phyloP scores from a whole-genome alignment of 2,797 vertebrate species.

The Argya squamiceps region DNA sequence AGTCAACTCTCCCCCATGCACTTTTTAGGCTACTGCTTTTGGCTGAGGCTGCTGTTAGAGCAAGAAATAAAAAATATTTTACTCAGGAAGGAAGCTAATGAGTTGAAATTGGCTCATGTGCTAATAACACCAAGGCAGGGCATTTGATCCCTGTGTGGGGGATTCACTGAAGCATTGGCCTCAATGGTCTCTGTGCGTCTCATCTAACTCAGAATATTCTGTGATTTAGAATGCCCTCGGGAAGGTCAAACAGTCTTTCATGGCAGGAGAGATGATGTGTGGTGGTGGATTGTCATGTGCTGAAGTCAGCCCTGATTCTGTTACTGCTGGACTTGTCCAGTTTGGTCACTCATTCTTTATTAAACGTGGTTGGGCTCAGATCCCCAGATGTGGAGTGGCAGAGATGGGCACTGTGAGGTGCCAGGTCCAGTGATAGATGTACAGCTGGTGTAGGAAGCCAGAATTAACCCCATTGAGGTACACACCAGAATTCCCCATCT shows the following conservation, averaged over 20 bases:
- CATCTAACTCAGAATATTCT: too few relatives aligned
- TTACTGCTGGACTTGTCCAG: too few relatives aligned
- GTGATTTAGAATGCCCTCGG: not conserved
- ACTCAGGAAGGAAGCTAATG: conserved; percentile 86
- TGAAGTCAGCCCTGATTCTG: not conserved
- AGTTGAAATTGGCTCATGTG: not conserved
- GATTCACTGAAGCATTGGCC: not conserved
- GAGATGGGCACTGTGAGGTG: not conserved
- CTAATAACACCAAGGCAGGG: not conserved
- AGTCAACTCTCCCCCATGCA: not conserved
- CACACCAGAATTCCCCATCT: not conserved
- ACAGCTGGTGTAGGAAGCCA: not conserved
- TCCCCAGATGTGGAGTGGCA: not conserved
- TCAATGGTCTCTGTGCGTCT: too few relatives aligned
- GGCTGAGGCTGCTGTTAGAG: conserved; percentile 76
- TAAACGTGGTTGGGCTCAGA: accelerated
- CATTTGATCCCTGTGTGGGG: not conserved
- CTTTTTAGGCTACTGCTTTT: conserved; percentile 42
- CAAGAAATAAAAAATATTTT: conserved; percentile 86
- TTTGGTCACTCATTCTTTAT: too few relatives aligned
- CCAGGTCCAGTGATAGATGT: not conserved
- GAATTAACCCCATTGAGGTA: not conserved
- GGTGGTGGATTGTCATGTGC: accelerated
- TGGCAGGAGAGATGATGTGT: not conserved
- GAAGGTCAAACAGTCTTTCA: not conserved